Percentiles rank a stretch among this genome's conserved stretches.
Evolutionary conservation across 2,888 invertebrate species (phyloP).

Genomic region (Molanna angustata): DNA sequence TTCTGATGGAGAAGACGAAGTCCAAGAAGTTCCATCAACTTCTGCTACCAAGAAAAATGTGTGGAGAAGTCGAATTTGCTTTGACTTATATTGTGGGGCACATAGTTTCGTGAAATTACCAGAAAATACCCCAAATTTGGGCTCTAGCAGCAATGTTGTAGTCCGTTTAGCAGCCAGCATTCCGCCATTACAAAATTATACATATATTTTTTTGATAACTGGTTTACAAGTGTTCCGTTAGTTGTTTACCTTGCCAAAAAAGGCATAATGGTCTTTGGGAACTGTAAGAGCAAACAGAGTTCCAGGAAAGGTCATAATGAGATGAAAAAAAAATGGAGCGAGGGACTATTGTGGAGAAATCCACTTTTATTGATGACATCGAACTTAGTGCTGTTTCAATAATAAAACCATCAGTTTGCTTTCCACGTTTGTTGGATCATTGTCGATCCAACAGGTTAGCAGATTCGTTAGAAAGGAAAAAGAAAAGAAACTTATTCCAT

Average conservation of each 20-base stretch:
- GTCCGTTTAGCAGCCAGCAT: conserved; percentile 2
- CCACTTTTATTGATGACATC: conserved; percentile 6
- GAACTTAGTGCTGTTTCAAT: conserved; percentile 28
- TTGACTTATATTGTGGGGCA: conserved; percentile 13
- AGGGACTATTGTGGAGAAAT: conserved; percentile 7
- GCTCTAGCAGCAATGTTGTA: conserved; percentile 3
- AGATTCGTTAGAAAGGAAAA: conserved; percentile 31
- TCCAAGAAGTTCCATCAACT: too few relatives aligned
- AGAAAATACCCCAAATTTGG: conserved; percentile 6
- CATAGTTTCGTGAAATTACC: conserved; percentile 7
- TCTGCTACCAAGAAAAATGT: too few relatives aligned
- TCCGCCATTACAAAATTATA: not conserved
- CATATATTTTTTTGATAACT: too few relatives aligned
- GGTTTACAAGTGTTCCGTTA: too few relatives aligned
- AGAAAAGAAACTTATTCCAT: conserved; percentile 23
- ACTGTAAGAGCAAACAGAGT: conserved; percentile 5
- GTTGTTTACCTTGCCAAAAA: too few relatives aligned
- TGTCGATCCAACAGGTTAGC: conserved; percentile 25
- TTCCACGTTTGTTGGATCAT: conserved; percentile 31
- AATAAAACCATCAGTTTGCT: conserved; percentile 31
- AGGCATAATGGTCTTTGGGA: conserved; percentile 7
- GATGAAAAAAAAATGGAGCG: conserved; percentile 5
- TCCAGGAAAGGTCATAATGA: conserved; percentile 6
- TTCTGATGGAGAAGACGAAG: too few relatives aligned
- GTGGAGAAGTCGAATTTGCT: too few relatives aligned